Evolutionary conservation across 2,113 vertebrate species (phyloP), one percentile per base, ranked within the genome.

Genomic region (Oncorhynchus keta): DNA sequence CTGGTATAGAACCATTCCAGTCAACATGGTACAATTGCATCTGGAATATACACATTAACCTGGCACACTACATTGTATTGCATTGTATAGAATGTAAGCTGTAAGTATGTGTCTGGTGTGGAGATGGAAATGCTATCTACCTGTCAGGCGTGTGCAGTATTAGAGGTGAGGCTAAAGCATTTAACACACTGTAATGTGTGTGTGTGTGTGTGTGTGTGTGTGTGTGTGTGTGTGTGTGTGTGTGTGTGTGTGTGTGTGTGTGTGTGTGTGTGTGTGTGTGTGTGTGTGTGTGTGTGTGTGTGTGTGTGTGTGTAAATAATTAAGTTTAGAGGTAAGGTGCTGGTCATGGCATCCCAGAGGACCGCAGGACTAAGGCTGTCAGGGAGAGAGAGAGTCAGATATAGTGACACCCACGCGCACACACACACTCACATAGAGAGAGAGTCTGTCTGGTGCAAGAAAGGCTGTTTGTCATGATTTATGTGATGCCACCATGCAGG

Each of bases 251-350:
- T 83, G 77, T 74, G 79, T 81, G 39, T 82, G 22, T 12, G 30
- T 71, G 70, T 83, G 35, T 35, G 35, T 35, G 39, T 45, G 39
- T 11, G 39, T 35, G 35, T 35, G 35, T 35, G 39, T 39, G 39
- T 39, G 39, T 39, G 7, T 39, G 35, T 39, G 35, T 8, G 7
- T 39, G 35, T 39, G 35, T 39, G 6, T 39, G 35, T 39, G 6
- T 39, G 35, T 39, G 79, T 81, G 39, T 82, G 22, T 12, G 30
- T 71, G 70, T 83, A 69, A 85, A 86, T 86, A 77, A 86, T 86
- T 86, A 72, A 86, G 67, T 45, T 51, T 28, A 61, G 80, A 84
- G 59, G 67, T 82, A 85, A 72, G 81, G 64, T 73, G 71, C 78
- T 76, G 72, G 71, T 84, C 84, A 86, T 83, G 70, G 74, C 61